Evolutionary conservation across 1,140 invertebrate species (phyloP), one percentile per base, ranked within the genome.

Genomic region (Drosophila teissieri): DNA sequence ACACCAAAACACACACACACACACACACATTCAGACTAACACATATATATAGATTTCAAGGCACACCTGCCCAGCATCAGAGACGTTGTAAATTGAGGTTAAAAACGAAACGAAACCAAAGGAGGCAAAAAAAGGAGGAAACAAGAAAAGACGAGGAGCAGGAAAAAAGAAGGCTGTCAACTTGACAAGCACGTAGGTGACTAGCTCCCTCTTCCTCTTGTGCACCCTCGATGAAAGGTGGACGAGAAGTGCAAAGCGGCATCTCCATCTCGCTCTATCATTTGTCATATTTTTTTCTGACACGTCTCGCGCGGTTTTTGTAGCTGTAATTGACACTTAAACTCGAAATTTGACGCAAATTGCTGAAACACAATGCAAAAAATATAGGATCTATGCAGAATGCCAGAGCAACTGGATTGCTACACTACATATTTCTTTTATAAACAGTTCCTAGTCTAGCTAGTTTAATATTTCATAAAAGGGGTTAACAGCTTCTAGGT

Each of bases 321-420:
- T 80, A 65, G 73, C 65, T 88, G 84, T 88, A 88, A 88, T 89
- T 88, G 83, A 88, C 83, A 86, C 83, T 88, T 88, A 80, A 88
- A 80, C 83, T 88, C 84, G 60, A 88, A 88, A 88, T 88, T 89
- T 89, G 76, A 89, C 84, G 83, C 67, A 88, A 86, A 86, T 86
- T 86, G 78, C 82, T 81, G 62, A 58, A 83, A 62, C 17, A 48
- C 55, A 67, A 37, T 31, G 61, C 15, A 42, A 57, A 53, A 60
- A 36, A n/a, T 10, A 37, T 7, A 37, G 12, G n/a, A 12, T n/a
- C 15, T 12, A 14, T 31, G 8, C 14, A 17, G 4, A 27, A 12
- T 12, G 15, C 7, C 3, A 17, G 15, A 17, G 24, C 60, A 55
- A 60, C 37, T 11, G 1, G 11, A 0, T 40, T 15, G 17, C 22